phyloP scores from a whole-genome alignment of 2,797 vertebrate species.

The Mus spretus region DNA sequence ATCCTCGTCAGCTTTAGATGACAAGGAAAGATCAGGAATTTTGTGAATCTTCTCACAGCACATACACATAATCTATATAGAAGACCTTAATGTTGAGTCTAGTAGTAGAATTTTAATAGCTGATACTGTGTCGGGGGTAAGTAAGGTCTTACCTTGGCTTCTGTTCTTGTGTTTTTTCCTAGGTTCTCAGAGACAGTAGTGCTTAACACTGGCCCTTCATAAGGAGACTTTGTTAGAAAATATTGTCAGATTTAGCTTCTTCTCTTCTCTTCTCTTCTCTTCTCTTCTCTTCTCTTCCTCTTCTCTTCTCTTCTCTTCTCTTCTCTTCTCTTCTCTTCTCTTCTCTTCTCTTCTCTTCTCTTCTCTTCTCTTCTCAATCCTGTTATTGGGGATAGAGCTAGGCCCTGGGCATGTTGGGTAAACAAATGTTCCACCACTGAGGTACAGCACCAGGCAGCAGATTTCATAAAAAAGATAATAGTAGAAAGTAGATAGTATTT shows the following conservation, averaged over 20 bases:
- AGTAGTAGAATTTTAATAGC: background rate
- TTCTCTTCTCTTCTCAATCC: too few relatives aligned
- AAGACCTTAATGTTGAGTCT: background rate
- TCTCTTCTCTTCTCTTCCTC: too few relatives aligned
- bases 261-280: background rate
- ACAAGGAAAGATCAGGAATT: background rate
- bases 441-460: background rate
- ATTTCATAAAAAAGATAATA: background rate
- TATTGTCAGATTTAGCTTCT: background rate
- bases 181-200: background rate
- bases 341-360: too few relatives aligned
- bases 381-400: background rate
- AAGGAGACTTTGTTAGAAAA: background rate
- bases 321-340: background rate
- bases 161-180: background rate
- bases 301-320: too few relatives aligned
- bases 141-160: background rate
- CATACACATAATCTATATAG: background rate
- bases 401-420: background rate
- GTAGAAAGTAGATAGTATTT: background rate
- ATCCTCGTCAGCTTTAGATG: conserved; percentile 79
- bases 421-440: background rate
- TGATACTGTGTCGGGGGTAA: background rate
- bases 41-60: background rate
- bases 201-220: background rate